These are phyloP conservation scores for Acrocephalus kingi DNA, from an alignment of 2,113 vertebrate species.

Conservation along the genomic window DNA sequence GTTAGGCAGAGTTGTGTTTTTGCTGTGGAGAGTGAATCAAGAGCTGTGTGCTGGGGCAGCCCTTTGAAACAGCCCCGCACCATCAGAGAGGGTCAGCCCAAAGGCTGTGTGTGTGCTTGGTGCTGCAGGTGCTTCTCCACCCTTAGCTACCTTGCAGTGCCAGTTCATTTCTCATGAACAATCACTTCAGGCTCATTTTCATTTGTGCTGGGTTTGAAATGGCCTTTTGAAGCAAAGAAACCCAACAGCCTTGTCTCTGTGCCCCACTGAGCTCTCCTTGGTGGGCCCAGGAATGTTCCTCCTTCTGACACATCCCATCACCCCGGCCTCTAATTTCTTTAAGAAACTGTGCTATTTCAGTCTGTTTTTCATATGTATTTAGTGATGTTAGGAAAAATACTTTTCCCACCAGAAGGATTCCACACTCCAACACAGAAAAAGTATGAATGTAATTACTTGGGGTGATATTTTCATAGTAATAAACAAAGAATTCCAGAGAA, in stretches of 20 bases:
- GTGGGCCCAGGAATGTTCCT: neutral
- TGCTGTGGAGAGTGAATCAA: neutral
- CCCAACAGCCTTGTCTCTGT: neutral
- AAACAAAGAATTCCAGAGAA: neutral
- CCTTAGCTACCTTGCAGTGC: neutral
- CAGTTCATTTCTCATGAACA: neutral
- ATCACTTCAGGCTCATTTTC: neutral
- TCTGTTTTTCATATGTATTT: neutral
- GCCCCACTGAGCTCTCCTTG: neutral
- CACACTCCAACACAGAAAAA: neutral
- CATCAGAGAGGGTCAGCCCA: neutral
- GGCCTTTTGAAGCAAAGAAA: neutral
- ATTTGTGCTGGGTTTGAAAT: neutral
- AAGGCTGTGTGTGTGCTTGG: fast-evolving
- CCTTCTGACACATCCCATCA: neutral
- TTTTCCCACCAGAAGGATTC: neutral
- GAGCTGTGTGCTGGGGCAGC: neutral
- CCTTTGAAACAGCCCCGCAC: neutral
- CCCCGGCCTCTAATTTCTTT: neutral
- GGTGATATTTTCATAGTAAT: neutral
- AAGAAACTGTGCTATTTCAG: neutral
- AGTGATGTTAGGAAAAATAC: neutral
- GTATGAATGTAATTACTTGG: neutral
- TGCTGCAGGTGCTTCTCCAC: neutral
- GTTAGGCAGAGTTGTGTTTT: neutral